Conservation (phyloP, 2,888 invertebrate species). For the Netelia inedita region DNA sequence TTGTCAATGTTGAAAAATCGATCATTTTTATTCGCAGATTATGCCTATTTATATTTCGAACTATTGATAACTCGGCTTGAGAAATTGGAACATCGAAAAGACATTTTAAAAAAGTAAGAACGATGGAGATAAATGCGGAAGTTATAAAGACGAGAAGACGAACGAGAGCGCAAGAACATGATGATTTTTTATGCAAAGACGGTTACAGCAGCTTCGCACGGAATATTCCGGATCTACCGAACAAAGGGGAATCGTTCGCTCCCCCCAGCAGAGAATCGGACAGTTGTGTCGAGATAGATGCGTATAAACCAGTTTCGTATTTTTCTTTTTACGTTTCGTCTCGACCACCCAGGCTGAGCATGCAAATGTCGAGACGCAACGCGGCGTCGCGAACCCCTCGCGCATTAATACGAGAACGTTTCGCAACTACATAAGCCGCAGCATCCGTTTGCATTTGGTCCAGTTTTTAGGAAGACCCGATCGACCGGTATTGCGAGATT, state of each 20-base stretch:
- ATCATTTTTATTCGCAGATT: too few species aligned
- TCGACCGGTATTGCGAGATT: slow-evolving; percentile 79
- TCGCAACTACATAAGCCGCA: slow-evolving; percentile 44
- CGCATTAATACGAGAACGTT: neutral
- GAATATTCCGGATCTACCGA: slow-evolving; percentile 37
- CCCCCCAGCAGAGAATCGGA: slow-evolving; percentile 66
- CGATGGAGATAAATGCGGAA: slow-evolving; percentile 31
- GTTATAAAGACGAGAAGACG: slow-evolving; percentile 35
- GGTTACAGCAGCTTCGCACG: slow-evolving; percentile 55
- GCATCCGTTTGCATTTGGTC: slow-evolving; percentile 74
- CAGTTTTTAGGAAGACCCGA: slow-evolving; percentile 80
- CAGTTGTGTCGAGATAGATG: slow-evolving; percentile 62
- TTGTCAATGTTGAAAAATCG: too few species aligned
- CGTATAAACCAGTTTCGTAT: slow-evolving; percentile 63
- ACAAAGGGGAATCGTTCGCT: slow-evolving; percentile 36
- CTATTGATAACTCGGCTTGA: too few species aligned
- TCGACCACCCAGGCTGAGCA: slow-evolving; percentile 69
- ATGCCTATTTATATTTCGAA: too few species aligned
- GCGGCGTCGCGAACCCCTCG: slow-evolving; percentile 57
- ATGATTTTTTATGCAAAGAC: slow-evolving; percentile 64
- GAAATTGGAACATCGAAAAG: too few species aligned
- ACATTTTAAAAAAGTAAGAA: neutral
- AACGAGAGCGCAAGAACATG: slow-evolving; percentile 64
- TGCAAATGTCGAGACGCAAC: slow-evolving; percentile 67
- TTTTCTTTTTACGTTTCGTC: slow-evolving; percentile 53